These are phyloP conservation scores for Sericinus montela DNA, from an alignment of 2,888 invertebrate genomes.

Conservation along the genomic window DNA sequence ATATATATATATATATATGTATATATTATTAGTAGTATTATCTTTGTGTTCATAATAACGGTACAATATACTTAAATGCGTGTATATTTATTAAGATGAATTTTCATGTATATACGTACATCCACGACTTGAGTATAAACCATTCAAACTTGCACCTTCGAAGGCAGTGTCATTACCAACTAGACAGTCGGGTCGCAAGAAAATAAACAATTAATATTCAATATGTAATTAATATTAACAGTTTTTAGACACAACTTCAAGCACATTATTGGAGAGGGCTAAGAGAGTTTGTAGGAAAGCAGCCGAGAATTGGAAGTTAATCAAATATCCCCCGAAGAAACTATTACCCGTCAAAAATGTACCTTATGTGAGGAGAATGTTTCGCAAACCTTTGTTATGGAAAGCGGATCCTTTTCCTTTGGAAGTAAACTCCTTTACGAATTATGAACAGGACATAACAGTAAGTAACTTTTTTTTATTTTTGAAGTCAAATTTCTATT, in stretches of 20 bases:
- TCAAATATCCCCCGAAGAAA: conserved; percentile 4
- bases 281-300: conserved; percentile 10
- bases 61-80: too few relatives aligned
- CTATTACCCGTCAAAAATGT: neutral
- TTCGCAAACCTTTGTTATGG: neutral
- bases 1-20: too few relatives aligned
- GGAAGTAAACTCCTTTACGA: neutral
- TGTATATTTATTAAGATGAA: too few relatives aligned
- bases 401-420: neutral
- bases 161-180: too few relatives aligned
- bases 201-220: too few relatives aligned
- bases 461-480: conserved; percentile 1
- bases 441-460: neutral
- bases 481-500: too few relatives aligned
- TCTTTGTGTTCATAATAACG: too few relatives aligned
- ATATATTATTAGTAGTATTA: too few relatives aligned
- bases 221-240: neutral
- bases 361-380: neutral
- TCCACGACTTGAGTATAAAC: too few relatives aligned
- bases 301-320: conserved; percentile 13
- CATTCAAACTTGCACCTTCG: too few relatives aligned
- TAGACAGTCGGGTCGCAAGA: too few relatives aligned
- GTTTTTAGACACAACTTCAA: conserved; percentile 10
- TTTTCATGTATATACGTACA: too few relatives aligned
- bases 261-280: conserved; percentile 8